Conservation (phyloP, 2,888 invertebrate genomes). For the Ametastegia equiseti region DNA sequence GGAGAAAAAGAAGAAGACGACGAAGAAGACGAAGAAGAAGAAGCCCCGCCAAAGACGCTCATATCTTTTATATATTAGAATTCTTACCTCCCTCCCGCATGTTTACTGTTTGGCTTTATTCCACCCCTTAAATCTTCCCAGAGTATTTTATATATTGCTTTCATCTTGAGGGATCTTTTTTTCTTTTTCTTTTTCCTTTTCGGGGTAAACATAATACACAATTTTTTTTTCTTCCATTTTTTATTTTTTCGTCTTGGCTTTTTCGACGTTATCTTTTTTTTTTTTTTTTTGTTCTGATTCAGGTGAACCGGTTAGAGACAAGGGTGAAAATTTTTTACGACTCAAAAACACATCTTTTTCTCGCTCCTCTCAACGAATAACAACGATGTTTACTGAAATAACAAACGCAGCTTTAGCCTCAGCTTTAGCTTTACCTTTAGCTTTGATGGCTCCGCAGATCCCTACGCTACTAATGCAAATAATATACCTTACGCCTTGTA, state of each 20-base stretch:
- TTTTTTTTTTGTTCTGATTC: background rate
- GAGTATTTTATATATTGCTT: background rate
- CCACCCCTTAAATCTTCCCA: constrained; percentile 49
- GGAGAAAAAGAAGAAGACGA: constrained; percentile 30
- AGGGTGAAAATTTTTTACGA: background rate
- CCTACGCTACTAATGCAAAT: background rate
- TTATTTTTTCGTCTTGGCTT: too few relatives aligned
- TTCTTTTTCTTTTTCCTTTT: background rate
- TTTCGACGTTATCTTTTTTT: background rate
- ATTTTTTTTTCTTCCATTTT: background rate
- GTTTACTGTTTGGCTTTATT: constrained; percentile 72
- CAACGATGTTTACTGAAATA: constrained; percentile 31
- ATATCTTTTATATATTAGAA: constrained; percentile 75
- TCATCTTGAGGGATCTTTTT: constrained; percentile 12
- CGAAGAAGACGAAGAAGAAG: background rate
- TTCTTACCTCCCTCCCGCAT: constrained; percentile 64
- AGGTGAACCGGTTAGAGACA: background rate
- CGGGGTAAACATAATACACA: background rate
- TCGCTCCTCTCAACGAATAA: constrained; percentile 15
- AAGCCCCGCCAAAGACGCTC: constrained; percentile 56
- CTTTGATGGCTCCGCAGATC: background rate
- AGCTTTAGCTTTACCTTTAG: too few relatives aligned
- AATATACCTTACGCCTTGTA: background rate
- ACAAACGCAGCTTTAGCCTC: background rate
- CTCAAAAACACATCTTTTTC: constrained; percentile 6